These are phyloP conservation scores for Alca torda DNA, from an alignment of 2,797 vertebrate genomes.

Conservation along the genomic window DNA sequence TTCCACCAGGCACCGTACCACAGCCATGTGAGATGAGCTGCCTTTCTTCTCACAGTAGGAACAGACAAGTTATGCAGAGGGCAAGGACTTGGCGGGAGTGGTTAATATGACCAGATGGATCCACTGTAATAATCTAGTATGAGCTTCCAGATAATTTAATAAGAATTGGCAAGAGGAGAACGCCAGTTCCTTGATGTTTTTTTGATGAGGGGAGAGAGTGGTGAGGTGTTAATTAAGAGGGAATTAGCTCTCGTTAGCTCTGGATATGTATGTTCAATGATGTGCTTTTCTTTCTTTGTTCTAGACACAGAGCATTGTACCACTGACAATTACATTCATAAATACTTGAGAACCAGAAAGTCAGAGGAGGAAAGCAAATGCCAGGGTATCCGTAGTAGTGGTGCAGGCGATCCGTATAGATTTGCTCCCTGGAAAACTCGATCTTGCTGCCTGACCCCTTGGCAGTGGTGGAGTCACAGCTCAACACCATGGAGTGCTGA, in stretches of 20 bases:
- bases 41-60: neutral
- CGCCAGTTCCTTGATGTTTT: neutral
- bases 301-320: neutral
- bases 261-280: neutral
- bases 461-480: neutral
- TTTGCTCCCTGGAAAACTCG: neutral
- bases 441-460: neutral
- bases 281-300: neutral
- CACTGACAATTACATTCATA: neutral
- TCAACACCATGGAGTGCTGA: neutral
- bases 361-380: neutral
- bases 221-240: constrained; percentile 25
- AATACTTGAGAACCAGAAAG: neutral
- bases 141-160: neutral
- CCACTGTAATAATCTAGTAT: neutral
- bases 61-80: neutral
- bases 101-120: neutral
- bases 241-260: neutral
- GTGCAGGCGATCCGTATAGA: neutral
- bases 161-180: constrained; percentile 5
- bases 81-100: neutral
- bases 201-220: neutral
- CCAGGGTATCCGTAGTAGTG: neutral
- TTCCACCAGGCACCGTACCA: neutral
- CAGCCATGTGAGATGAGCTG: neutral